Base-by-base conservation (phyloP, 2,797 vertebrate genomes). In the Dendrocincla fuliginosa region DNA sequence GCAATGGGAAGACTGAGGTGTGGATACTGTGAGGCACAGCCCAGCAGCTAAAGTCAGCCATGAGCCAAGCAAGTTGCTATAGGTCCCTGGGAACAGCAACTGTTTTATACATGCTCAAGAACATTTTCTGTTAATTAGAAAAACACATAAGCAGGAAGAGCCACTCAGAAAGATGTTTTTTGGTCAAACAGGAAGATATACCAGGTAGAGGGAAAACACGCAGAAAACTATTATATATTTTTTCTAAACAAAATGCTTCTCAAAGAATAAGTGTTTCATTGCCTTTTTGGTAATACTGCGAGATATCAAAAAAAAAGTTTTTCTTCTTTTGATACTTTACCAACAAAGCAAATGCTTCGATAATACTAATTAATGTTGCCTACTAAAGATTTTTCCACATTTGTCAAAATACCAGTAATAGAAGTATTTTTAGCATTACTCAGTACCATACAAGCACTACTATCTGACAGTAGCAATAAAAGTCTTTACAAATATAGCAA, bases 61-160 rank as follows among this genome's bases (percentile, higher is more conserved):
- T 0, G 6, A 91, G 52, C n/a, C 47, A 28, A 35, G 27, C 5
- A 42, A 47, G 25, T 5, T 0, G 3, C 32, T 22, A 18, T 1
- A 23, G 18, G 17, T 7, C 44, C 69, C 47, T 28, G 27, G 10
- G 53, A 84, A 41, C 47, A 67, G 37, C 56, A 69, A 11, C 13
- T n/a, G 16, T 4, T 46, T 22, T 14, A 32, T 39, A 75, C 2
- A 4, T 11, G 24, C 60, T 74, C 49, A n/a, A 46, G 35, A 8
- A 17, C 27, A 16, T 37, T 73, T 79, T 23, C 55, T 60, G 13
- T 50, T 55, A 78, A 19, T 65, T 30, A 41, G n/a, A 33, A 61
- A 77, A 74, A 27, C n/a, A 63, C 20, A 50, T 5, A 65, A 68
- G 20, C 23, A 68, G 30, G 28, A 57, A 46, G 24, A 67, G n/a